Evolutionary conservation across 1,140 invertebrate genomes (phyloP), one percentile per base, ranked within the genome.

Genomic region (Elymnias hypermnestra): DNA sequence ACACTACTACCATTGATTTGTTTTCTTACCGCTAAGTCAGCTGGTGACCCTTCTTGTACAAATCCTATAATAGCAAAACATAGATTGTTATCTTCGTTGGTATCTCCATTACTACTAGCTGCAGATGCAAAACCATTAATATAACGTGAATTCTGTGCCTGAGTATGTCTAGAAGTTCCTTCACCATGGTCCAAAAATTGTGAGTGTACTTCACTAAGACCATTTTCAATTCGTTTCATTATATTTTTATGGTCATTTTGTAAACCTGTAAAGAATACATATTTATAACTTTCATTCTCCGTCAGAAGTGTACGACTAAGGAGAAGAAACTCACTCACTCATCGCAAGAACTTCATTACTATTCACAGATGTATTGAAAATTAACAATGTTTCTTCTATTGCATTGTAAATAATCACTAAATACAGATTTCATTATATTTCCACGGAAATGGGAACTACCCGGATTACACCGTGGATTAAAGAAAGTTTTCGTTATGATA

Each of bases 211-310:
- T 87, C 68, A 42, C 84, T 87, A 3, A 97, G 74, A 12, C 91
- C 92, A 46, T 89, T 82, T 70, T 98, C 95, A 53, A 98, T 97
- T 71, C 92, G 88, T 54, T 91, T 90, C 92, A 97, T 96, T n/a
- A 97, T 38, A 5, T 77, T 87, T 77, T 94, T 95, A 65, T 94
- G 91, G 79, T 98, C 96, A 88, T 97, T 98, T 86, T 94, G 93
- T n/a, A 98, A 83, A 84, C 93, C 94, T 95, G 61, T n/a, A n/a
- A n/a, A n/a, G n/a, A n/a, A n/a, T n/a, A n/a, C n/a, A n/a, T n/a
- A n/a, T n/a, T n/a, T n/a, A n/a, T n/a, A n/a, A n/a, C n/a, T n/a
- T n/a, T n/a, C n/a, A n/a, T n/a, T n/a, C n/a, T n/a, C n/a, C n/a
- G n/a, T n/a, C n/a, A n/a, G n/a, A n/a, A n/a, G n/a, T n/a, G n/a